Evolutionary conservation across 2,888 invertebrate species (phyloP), one percentile per base, ranked within the genome.

Genomic region (Unio delphinus): DNA sequence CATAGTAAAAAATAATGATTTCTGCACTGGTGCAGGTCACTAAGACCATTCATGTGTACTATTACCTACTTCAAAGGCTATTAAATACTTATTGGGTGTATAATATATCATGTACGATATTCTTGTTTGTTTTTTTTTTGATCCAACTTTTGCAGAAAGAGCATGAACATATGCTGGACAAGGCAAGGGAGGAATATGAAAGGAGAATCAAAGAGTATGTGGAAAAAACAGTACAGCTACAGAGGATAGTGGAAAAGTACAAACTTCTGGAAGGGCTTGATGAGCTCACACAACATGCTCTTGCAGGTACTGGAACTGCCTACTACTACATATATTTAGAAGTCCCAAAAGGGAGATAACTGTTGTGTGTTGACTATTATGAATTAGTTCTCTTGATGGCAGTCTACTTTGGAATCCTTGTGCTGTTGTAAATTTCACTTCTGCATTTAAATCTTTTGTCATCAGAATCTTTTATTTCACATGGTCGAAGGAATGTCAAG

Each of bases 201-300:
- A 86, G 83, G 64, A 84, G 86, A 68, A 78, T 91, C 28, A 83
- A 86, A 34, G 90, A 91, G 66, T 89, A 90, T 61, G 88, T 89
- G 20, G 89, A 89, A 56, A 89, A 87, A 70, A 89, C 92, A 5
- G 81, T 81, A 58, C 89, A 90, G 45, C 86, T 92, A 63, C 90
- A 92, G 82, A 83, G 87, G 67, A 92, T 93, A 87, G 90, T 92
- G n/a, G 93, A 93, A 74, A 92, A 92, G 82, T 92, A 92, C 83
- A 91, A 91, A 84, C 92, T 92, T 59, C 86, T 93, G 59, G 91
- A 92, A 17, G 92, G 92, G 70, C 93, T 93, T 69, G 90, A 91
- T 86, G 87, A 91, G 65, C 88, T 93, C 61, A 92, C 92, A 6
- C 91, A 91, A 65, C 91, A 91, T 71, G 91, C 92, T 8, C 90